Evolutionary conservation across 2,888 invertebrate genomes (phyloP).

Genomic region (Macroteleia sp.): DNA sequence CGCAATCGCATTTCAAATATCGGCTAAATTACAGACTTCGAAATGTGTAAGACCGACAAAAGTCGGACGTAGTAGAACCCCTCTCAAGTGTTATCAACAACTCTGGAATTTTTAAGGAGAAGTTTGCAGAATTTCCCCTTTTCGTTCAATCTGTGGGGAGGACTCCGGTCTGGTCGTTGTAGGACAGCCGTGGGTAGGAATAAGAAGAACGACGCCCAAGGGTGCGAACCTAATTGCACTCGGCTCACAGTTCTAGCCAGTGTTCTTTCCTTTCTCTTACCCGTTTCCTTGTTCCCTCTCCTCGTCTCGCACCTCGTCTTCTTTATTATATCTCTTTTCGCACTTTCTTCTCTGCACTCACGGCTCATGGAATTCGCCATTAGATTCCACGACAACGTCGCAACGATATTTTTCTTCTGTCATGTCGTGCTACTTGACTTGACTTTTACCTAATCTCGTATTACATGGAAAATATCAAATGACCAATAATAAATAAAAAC

Average conservation of each 20-base stretch:
- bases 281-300: slow-evolving; percentile 17
- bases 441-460: slow-evolving; percentile 60
- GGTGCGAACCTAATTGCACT: slow-evolving; percentile 81
- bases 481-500: slow-evolving; percentile 55
- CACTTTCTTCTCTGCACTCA: slow-evolving; percentile 62
- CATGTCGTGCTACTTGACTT: slow-evolving; percentile 60
- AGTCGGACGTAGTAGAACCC: slow-evolving; percentile 12
- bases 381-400: slow-evolving; percentile 63
- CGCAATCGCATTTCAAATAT: not conserved
- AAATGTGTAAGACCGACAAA: slow-evolving; percentile 28
- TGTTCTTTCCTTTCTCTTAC: slow-evolving; percentile 60
- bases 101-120: slow-evolving; percentile 44
- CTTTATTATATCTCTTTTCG: slow-evolving; percentile 64
- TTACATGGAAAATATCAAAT: slow-evolving; percentile 60
- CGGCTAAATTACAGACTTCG: slow-evolving; percentile 18
- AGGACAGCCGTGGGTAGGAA: slow-evolving; percentile 68
- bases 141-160: slow-evolving; percentile 74
- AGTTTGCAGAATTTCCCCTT: slow-evolving; percentile 50
- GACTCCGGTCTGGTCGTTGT: slow-evolving; percentile 66
- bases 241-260: slow-evolving; percentile 71
- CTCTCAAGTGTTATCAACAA: slow-evolving; percentile 38
- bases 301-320: slow-evolving; percentile 55
- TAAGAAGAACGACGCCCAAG: slow-evolving; percentile 79
- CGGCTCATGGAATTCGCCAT: slow-evolving; percentile 59
- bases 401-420: slow-evolving; percentile 60